phyloP scores from a whole-genome alignment of 2,888 invertebrate species.

The Melanophora roralis region DNA sequence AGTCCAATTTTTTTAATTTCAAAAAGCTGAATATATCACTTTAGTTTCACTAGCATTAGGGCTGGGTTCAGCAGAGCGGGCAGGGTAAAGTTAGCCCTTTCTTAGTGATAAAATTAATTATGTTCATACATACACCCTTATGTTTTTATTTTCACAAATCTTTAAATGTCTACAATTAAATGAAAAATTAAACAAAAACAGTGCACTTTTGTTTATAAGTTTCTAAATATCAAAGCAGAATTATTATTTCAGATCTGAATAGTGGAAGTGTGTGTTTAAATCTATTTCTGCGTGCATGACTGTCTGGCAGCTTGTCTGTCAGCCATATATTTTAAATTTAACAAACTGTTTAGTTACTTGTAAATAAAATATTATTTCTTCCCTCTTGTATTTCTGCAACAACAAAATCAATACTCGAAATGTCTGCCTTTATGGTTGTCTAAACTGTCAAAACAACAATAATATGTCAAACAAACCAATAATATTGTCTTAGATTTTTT shows the following conservation, averaged over 20 bases:
- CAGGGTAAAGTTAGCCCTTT: too few relatives aligned
- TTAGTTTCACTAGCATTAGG: too few relatives aligned
- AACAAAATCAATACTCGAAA: not conserved
- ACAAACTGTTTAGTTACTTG: slow-evolving; percentile 30
- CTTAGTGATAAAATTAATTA: too few relatives aligned
- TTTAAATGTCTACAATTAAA: too few relatives aligned
- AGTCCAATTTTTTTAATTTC: too few relatives aligned
- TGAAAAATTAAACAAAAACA: not conserved
- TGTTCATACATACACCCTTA: too few relatives aligned
- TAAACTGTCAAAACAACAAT: slow-evolving; percentile 45
- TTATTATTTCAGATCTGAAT: slow-evolving; percentile 3
- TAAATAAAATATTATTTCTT: slow-evolving; percentile 38
- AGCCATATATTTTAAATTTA: slow-evolving; percentile 31
- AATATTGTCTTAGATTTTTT: not conserved
- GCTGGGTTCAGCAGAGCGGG: too few relatives aligned
- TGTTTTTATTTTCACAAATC: too few relatives aligned
- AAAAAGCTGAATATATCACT: too few relatives aligned
- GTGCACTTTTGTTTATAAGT: slow-evolving; percentile 24
- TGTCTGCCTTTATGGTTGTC: slow-evolving; percentile 38
- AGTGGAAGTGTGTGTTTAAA: not conserved
- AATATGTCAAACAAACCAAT: slow-evolving; percentile 32
- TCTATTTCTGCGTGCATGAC: not conserved
- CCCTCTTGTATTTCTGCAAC: not conserved
- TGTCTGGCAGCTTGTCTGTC: slow-evolving; percentile 3
- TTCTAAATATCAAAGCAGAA: slow-evolving; percentile 38